Conservation (phyloP, 1,140 invertebrate species). For the Spodoptera frugiperda region DNA sequence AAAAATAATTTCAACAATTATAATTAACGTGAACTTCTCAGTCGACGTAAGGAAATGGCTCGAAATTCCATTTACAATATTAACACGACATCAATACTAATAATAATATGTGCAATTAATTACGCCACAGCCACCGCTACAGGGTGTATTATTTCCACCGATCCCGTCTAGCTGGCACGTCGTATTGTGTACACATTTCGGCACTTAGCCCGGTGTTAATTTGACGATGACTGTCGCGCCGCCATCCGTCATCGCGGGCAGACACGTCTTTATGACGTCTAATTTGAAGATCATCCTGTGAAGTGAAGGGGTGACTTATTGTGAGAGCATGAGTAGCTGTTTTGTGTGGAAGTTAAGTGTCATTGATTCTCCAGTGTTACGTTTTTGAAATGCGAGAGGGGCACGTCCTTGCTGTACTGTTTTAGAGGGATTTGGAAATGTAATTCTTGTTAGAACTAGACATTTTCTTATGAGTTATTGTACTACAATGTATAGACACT, state of each 20-base stretch:
- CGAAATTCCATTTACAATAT: not conserved
- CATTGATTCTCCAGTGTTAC: slow-evolving; percentile 49
- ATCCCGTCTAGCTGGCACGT: slow-evolving; percentile 44
- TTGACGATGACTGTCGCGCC: slow-evolving; percentile 77
- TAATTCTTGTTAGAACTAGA: not conserved
- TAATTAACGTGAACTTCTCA: not conserved
- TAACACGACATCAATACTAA: slow-evolving; percentile 24
- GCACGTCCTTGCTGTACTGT: not conserved
- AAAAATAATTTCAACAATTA: not conserved
- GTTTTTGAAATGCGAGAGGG: slow-evolving; percentile 13
- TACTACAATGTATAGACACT: no score
- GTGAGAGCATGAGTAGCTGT: slow-evolving; percentile 69
- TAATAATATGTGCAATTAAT: slow-evolving; percentile 37
- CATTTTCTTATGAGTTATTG: not conserved
- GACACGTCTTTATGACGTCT: slow-evolving; percentile 74
- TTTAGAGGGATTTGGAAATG: not conserved
- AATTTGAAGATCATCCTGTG: slow-evolving; percentile 77
- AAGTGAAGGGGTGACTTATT: slow-evolving; percentile 73
- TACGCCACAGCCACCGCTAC: slow-evolving; percentile 18
- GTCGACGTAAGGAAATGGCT: not conserved
- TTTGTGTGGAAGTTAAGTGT: slow-evolving; percentile 61
- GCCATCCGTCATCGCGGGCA: slow-evolving; percentile 75
- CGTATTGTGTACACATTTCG: slow-evolving; percentile 77
- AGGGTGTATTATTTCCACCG: slow-evolving; percentile 48
- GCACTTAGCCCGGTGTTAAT: slow-evolving; percentile 79